These are phyloP conservation scores for Salminus brasiliensis DNA, from an alignment of 2,113 vertebrate genomes.

Conservation along the genomic window DNA sequence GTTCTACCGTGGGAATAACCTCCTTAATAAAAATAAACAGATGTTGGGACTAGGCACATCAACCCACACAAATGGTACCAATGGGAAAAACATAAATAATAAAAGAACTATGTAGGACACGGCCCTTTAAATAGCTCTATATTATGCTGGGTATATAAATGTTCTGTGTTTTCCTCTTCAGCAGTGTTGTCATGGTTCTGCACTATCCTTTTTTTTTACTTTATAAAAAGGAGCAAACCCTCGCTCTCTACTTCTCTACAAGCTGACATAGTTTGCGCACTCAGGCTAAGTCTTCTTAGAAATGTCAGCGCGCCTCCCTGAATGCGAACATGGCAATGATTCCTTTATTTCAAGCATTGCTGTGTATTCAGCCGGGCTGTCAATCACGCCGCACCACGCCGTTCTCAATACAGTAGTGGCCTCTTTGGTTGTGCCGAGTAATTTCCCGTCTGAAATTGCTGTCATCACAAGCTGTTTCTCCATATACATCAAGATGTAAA, in stretches of 20 bases:
- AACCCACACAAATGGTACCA: no score
- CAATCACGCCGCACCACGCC: slow-evolving; percentile 28
- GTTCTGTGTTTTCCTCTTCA: no score
- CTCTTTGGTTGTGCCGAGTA: slow-evolving; percentile 30
- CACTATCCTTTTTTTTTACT: no score
- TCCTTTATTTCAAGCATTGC: slow-evolving; percentile 3
- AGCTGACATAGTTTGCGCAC: not conserved
- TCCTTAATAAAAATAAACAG: no score
- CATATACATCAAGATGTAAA: slow-evolving; percentile 49
- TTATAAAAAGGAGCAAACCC: no score
- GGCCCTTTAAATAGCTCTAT: no score
- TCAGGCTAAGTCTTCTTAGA: slow-evolving; percentile 1
- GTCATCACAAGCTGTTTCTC: slow-evolving; percentile 38
- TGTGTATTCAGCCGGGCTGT: slow-evolving; percentile 17
- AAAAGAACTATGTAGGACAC: no score
- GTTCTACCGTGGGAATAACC: no score
- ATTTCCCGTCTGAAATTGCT: slow-evolving; percentile 53
- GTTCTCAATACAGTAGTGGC: slow-evolving; percentile 8
- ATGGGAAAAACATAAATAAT: no score
- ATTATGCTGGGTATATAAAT: no score
- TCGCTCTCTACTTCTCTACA: not conserved
- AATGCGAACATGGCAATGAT: not conserved
- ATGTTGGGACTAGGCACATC: no score
- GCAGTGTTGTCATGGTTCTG: no score
- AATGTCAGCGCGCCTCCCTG: not conserved